Base-by-base conservation (phyloP, 1,140 invertebrate species). In the Apis mellifera region DNA sequence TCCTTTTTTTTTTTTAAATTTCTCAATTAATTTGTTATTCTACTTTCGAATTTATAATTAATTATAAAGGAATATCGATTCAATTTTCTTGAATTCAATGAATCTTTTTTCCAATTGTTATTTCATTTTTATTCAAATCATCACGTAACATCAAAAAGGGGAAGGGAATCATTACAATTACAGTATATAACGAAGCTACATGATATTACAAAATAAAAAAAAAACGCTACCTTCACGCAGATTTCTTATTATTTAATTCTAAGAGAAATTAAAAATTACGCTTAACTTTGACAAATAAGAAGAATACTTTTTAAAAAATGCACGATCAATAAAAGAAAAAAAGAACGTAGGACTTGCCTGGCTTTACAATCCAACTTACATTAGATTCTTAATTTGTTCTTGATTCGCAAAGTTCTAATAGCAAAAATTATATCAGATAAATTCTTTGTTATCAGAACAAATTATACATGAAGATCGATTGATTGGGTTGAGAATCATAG, bases 41-140 rank as follows among this genome's bases (percentile, higher is more conserved):
- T 42, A 42, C 7, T 42, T 42, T 42, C 32, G 32, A 42, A 42
- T 42, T 42, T 42, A 42, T 8, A n/a, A 48, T 68, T n/a, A n/a
- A 23, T 50, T 9, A n/a, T 19, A n/a, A 12, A n/a, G 66, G 21
- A 69, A 3, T 9, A 50, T 69, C 66, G 66, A 23, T 23, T 50
- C 66, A 13, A 50, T 9, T 23, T 50, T 69, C 11, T 5, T 9
- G n/a, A 8, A 50, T n/a, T 17, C 21, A 52, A 23, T 52, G 50
- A 52, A 69, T 69, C n/a, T 21, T 23, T 23, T 12, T n/a, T 50
- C 21, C 21, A n/a, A n/a, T 19, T 11, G 5, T 11, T n/a, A n/a
- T 23, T 54, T n/a, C 15, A n/a, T n/a, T 55, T 72, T 72, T 72
- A 72, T 72, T 57, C 17, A 57, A 72, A 55, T 9, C 52, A 72